Evolutionary conservation across 2,797 vertebrate species (phyloP).

Genomic region (Microhierax caerulescens): DNA sequence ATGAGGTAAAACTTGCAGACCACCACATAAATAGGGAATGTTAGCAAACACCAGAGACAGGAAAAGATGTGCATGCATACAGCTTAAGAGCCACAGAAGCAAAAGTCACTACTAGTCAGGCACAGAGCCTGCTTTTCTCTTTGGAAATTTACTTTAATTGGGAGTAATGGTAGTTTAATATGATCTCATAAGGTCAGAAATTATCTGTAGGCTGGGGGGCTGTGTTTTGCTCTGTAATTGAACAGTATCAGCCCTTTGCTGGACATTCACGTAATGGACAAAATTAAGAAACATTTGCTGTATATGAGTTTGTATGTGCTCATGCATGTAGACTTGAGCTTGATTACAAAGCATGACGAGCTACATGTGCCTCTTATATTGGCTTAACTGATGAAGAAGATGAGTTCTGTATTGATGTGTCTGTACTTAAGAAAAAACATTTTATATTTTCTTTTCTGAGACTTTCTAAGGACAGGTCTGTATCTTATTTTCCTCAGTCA

Average conservation of each 20-base stretch:
- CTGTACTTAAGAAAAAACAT: background rate
- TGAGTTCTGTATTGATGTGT: background rate
- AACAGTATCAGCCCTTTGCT: background rate
- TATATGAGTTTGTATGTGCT: background rate
- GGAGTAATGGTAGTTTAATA: background rate
- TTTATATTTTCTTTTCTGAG: background rate
- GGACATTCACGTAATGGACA: background rate
- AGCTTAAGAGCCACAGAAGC: background rate
- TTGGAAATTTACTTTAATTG: background rate
- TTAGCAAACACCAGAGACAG: background rate
- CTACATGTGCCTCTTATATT: background rate
- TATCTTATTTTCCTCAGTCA: background rate
- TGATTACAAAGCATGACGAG: background rate
- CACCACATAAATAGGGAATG: background rate
- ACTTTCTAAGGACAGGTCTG: background rate
- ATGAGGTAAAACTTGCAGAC: constrained; percentile 9
- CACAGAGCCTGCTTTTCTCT: background rate
- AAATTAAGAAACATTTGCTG: constrained; percentile 18
- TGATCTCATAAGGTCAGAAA: background rate
- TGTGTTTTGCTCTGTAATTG: background rate
- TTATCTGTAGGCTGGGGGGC: background rate
- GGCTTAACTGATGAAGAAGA: background rate
- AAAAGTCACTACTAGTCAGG: background rate
- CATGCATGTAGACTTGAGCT: background rate
- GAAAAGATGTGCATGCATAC: background rate